phyloP scores from a whole-genome alignment of 2,797 vertebrate genomes.

The Fundulus diaphanus region DNA sequence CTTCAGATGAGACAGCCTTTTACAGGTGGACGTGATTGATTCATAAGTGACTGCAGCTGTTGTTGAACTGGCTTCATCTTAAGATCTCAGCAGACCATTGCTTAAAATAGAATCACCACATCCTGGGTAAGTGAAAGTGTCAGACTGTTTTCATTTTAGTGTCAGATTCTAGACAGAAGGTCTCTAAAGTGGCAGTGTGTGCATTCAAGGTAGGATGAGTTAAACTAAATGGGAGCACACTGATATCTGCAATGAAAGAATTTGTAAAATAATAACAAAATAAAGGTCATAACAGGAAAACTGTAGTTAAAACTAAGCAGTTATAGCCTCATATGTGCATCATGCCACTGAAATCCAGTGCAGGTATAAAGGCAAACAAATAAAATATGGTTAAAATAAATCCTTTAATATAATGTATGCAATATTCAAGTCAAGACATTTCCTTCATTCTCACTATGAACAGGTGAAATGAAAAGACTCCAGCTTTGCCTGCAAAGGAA shows the following conservation, averaged over 20 bases:
- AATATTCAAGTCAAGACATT: no score
- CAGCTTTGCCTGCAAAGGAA: no score
- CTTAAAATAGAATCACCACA: slow-evolving; percentile 1
- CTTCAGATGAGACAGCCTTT: background rate
- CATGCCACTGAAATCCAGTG: background rate
- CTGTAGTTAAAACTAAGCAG: background rate
- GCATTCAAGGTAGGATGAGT: background rate
- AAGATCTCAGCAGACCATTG: background rate
- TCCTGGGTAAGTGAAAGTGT: slow-evolving; percentile 2
- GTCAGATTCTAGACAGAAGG: background rate
- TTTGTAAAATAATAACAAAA: background rate
- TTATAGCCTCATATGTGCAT: background rate
- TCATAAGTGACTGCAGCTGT: background rate
- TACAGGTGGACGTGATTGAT: background rate
- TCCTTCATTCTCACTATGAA: no score
- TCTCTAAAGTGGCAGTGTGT: background rate
- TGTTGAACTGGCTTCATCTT: background rate
- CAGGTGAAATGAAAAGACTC: no score
- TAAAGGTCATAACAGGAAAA: background rate
- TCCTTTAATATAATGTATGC: no score
- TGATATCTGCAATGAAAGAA: background rate
- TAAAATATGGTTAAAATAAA: no score
- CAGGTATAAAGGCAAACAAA: background rate
- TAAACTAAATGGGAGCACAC: background rate
- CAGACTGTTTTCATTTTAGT: background rate